These are phyloP conservation scores for Nephrotoma guestfalica DNA, from an alignment of 2,888 invertebrate species.

Conservation along the genomic window DNA sequence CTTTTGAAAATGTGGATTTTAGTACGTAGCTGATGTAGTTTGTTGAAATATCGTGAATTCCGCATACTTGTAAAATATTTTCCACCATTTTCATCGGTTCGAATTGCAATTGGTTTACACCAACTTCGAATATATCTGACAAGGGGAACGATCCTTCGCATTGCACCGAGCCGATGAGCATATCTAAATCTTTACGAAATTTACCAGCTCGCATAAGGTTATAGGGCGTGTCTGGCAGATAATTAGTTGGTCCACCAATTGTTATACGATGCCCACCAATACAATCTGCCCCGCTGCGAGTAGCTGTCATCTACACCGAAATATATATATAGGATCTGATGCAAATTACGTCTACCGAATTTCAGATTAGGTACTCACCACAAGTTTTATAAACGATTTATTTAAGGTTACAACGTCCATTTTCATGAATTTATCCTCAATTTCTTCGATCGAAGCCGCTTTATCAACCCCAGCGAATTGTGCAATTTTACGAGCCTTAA, in stretches of 20 bases:
- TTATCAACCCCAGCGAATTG: constrained; percentile 26
- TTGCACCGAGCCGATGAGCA: constrained; percentile 34
- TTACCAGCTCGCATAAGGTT: constrained; percentile 20
- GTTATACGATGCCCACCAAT: constrained; percentile 16
- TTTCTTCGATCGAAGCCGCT: constrained; percentile 18
- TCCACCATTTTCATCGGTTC: constrained; percentile 7
- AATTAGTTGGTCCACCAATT: constrained; percentile 19
- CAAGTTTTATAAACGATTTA: constrained; percentile 16
- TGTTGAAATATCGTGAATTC: constrained; percentile 31
- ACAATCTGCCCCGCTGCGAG: not conserved
- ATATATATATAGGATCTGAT: not conserved
- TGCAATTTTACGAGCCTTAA: constrained; percentile 28
- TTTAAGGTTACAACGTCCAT: constrained; percentile 26
- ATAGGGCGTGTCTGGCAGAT: constrained; percentile 25
- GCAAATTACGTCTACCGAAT: not conserved
- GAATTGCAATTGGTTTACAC: not conserved
- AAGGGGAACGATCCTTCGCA: constrained; percentile 34
- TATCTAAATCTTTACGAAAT: constrained; percentile 27
- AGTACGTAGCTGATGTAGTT: constrained; percentile 30
- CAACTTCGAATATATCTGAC: constrained; percentile 22
- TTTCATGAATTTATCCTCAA: constrained; percentile 27
- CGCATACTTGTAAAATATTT: constrained; percentile 21
- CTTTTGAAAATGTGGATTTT: constrained; percentile 27
- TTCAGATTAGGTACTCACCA: not conserved
- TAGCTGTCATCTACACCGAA: not conserved